phyloP scores from a whole-genome alignment of 1,140 invertebrate species.

The Tribolium madens region DNA sequence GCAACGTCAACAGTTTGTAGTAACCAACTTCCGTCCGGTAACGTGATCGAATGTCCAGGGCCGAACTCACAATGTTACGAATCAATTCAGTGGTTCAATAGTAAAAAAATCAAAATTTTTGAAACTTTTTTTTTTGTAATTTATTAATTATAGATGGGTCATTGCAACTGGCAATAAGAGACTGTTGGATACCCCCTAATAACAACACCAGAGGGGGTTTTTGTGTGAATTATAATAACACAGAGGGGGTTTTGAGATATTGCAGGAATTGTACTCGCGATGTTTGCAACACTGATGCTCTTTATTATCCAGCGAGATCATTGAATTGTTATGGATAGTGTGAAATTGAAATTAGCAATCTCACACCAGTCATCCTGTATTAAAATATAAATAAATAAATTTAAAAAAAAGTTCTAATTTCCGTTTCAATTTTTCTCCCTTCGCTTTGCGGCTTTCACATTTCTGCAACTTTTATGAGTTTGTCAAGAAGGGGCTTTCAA shows the following conservation, averaged over 20 bases:
- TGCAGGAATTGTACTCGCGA: not conserved
- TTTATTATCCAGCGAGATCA: not conserved
- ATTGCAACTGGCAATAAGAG: not conserved
- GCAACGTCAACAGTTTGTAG: not conserved
- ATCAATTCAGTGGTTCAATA: not conserved
- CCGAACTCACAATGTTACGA: not conserved
- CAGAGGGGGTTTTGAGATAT: not conserved
- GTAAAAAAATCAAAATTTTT: not conserved
- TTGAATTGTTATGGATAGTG: not conserved
- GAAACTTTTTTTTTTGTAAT: not conserved
- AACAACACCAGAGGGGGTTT: not conserved
- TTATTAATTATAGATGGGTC: not conserved
- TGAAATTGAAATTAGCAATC: no score
- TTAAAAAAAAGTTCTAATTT: not conserved
- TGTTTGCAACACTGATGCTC: not conserved
- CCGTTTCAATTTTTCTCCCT: not conserved
- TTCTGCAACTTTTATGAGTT: constrained; percentile 7
- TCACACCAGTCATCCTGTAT: no score
- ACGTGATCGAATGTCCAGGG: not conserved
- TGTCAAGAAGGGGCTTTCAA: not conserved
- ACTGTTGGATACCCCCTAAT: not conserved
- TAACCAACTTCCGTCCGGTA: not conserved
- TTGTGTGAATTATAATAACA: not conserved
- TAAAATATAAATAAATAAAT: no score
- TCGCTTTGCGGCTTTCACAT: not conserved